These are phyloP conservation scores for Alca torda DNA, from an alignment of 2,797 vertebrate genomes.

Conservation along the genomic window DNA sequence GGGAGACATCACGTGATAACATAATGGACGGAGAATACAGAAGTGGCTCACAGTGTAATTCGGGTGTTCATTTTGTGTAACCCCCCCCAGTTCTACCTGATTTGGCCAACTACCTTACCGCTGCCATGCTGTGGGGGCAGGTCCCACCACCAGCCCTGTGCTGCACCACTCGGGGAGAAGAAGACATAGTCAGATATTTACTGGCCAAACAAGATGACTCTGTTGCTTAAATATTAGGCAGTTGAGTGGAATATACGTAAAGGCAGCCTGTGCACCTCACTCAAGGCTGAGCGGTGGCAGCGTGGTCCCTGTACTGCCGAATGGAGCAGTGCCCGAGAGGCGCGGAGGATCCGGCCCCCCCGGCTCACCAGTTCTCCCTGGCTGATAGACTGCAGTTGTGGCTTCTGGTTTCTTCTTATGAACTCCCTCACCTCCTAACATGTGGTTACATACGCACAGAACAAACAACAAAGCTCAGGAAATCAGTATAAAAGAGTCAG, in stretches of 20 bases:
- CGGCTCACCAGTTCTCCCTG: fast-evolving
- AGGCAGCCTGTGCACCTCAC: neutral
- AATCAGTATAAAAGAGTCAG: neutral
- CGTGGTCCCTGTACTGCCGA: fast-evolving
- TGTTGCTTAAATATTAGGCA: neutral
- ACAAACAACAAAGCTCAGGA: neutral
- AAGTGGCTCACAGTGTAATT: neutral
- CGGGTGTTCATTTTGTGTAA: neutral
- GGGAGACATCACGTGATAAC: neutral
- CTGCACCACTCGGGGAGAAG: neutral
- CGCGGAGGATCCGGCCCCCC: neutral
- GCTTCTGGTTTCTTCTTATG: neutral
- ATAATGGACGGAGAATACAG: neutral
- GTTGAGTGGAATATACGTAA: neutral
- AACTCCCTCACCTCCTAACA: neutral
- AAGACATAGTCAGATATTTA: neutral
- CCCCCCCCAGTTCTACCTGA: neutral
- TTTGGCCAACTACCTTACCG: fast-evolving
- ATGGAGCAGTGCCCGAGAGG: fast-evolving
- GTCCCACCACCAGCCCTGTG: fast-evolving
- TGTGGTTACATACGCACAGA: neutral
- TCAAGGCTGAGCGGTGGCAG: neutral
- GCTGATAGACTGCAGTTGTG: neutral
- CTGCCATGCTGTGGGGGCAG: neutral
- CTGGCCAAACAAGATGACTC: neutral